Base-by-base conservation (phyloP, 1,140 invertebrate species). In the Coelopa frigida region DNA sequence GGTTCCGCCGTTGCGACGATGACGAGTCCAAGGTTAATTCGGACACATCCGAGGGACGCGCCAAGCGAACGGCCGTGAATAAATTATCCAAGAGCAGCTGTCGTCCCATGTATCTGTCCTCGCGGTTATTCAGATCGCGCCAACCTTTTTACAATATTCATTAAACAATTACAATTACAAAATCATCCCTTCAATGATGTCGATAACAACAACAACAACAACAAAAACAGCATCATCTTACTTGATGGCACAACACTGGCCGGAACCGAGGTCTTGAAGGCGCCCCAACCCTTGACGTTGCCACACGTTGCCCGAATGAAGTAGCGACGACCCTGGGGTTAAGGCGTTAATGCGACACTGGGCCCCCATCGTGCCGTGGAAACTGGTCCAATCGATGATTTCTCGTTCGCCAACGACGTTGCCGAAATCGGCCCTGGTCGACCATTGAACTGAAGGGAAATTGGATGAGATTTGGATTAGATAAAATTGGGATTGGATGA, bases 381-480 rank as follows among this genome's bases (percentile, higher is more conserved):
- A 76, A 50, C 62, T 75, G 38, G 81, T 83, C 37, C 70, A 61
- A 3, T 74, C 85, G 63, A 89, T 59, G 37, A 93, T 78, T 58
- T 92, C 87, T 2, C 79, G 77, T 50, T 82, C 82, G 0, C 87
- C 89, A 39, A 81, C 81, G 39, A 93, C 71, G 39, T 80, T 76
- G 5, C 79, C 78, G 70, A 94, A 95, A 58, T 88, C 84, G 20
- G 87, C 80, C 37, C 80, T 76, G 6, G 78, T 77, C 51, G 89
- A 92, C 93, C 93, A 98, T 74, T 88, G 84, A 58, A 88, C 84
- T 84, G 71, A n/a, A n/a, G n/a, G n/a, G n/a, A n/a, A n/a, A n/a
- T n/a, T n/a, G n/a, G n/a, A n/a, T n/a, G n/a, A n/a, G n/a, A n/a
- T n/a, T n/a, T n/a, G n/a, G n/a, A n/a, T n/a, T n/a, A n/a, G n/a